Evolutionary conservation across 2,888 invertebrate genomes (phyloP), one percentile per base, ranked within the genome.

Genomic region (Malthinus seriepunctatus): DNA sequence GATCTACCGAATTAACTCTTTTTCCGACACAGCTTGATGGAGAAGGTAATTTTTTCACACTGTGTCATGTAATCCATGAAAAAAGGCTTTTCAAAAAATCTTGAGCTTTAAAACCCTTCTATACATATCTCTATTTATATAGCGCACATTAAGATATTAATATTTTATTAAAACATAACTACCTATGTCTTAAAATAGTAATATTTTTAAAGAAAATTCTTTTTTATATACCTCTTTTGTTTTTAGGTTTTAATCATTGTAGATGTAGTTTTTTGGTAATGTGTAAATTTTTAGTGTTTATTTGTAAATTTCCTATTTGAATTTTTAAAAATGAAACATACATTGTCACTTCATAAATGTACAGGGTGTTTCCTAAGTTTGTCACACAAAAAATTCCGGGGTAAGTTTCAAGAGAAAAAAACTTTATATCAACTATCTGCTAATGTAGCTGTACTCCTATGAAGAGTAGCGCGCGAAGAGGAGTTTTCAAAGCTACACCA

Each of bases 41-140:
- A 6, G 34, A 51, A 23, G 5, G 2, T 23, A 5, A 3, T 23
- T 23, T 23, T 23, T 44, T 32, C 12, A n/a, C 38, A 3, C 31
- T 31, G 47, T 33, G 15, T 31, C 54, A 47, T 47, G 47, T 47
- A 46, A 47, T 47, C 47, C 23, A 32, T n/a, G 32, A 23, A 38
- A 37, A 45, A 42, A 37, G 47, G 46, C 47, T 46, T 47, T 46
- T 50, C 34, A 55, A 49, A 15, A 23, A 39, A 33, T 58, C 48
- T 53, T 39, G 38, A 50, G 46, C 53, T 56, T 60, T 50, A 51
- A 23, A 23, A 45, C 50, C 44, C 51, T 56, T 59, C 35, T 63
- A 63, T 54, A 65, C 65, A 65, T 65, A 65, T 65, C 65, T 63
- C 51, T 62, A 62, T 63, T 51, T 60, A 51, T 54, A 60, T 56